These are phyloP conservation scores for Ailurus styani DNA, from an alignment of 2,113 vertebrate genomes.

Conservation along the genomic window DNA sequence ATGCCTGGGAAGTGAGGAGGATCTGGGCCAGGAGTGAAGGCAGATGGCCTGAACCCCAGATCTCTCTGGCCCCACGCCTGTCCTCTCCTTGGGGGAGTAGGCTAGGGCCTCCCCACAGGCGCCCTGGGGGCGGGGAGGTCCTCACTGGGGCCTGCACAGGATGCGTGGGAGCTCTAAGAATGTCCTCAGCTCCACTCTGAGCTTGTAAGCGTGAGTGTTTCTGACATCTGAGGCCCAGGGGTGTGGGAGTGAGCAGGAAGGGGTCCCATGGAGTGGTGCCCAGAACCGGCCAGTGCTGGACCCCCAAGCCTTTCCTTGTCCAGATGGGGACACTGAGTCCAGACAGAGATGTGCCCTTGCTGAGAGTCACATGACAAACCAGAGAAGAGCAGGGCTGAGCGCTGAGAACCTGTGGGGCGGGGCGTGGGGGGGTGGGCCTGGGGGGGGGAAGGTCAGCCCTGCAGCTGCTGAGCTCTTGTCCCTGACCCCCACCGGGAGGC, in stretches of 20 bases:
- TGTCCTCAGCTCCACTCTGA: neutral
- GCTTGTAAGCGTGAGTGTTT: neutral
- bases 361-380: neutral
- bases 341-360: neutral
- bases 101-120: neutral
- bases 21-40: neutral
- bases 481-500: neutral
- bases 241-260: fast-evolving
- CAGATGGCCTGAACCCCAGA: neutral
- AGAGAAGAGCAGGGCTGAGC: neutral
- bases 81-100: too few relatives aligned
- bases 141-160: neutral
- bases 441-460: neutral
- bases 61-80: neutral
- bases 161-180: neutral
- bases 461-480: neutral
- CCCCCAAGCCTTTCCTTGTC: neutral
- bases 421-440: neutral
- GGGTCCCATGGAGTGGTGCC: neutral
- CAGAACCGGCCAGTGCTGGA: neutral
- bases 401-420: neutral
- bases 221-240: neutral
- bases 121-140: neutral
- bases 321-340: neutral
- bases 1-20: neutral